Evolutionary conservation across 1,140 invertebrate species (phyloP).

Genomic region (Ladona fulva): DNA sequence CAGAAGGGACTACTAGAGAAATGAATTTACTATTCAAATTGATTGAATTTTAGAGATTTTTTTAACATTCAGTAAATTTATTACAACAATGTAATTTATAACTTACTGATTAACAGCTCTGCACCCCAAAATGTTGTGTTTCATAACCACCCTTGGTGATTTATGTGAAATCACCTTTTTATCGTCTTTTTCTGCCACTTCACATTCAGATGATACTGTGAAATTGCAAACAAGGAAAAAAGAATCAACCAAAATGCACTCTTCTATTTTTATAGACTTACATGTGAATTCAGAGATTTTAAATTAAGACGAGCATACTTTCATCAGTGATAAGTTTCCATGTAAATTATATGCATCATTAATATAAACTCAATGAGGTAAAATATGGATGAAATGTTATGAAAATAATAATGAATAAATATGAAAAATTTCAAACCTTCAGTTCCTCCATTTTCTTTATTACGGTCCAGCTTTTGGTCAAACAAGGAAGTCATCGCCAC

Average conservation of each 20-base stretch:
- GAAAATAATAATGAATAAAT: too few species aligned
- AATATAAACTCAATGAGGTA: too few species aligned
- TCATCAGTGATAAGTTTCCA: too few species aligned
- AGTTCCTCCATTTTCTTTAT: constrained; percentile 41
- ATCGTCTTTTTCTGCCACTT: constrained; percentile 44
- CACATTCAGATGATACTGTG: constrained; percentile 30
- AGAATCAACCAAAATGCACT: too few species aligned
- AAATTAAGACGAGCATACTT: too few species aligned
- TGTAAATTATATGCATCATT: too few species aligned
- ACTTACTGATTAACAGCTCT: constrained; percentile 60
- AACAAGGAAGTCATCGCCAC: too few species aligned
- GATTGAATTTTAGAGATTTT: not conserved
- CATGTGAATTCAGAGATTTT: too few species aligned
- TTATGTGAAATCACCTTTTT: constrained; percentile 35
- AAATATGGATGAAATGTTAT: too few species aligned
- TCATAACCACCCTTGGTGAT: constrained; percentile 45
- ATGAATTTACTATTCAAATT: not conserved
- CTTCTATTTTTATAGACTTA: too few species aligned
- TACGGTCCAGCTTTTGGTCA: constrained; percentile 48
- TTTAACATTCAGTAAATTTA: not conserved
- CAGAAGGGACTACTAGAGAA: too few species aligned
- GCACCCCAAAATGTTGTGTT: constrained; percentile 58
- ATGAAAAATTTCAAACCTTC: constrained; percentile 30
- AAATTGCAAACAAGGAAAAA: too few species aligned
- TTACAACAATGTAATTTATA: not conserved